phyloP scores from a whole-genome alignment of 2,113 vertebrate species.

The Heloderma charlesbogerti region DNA sequence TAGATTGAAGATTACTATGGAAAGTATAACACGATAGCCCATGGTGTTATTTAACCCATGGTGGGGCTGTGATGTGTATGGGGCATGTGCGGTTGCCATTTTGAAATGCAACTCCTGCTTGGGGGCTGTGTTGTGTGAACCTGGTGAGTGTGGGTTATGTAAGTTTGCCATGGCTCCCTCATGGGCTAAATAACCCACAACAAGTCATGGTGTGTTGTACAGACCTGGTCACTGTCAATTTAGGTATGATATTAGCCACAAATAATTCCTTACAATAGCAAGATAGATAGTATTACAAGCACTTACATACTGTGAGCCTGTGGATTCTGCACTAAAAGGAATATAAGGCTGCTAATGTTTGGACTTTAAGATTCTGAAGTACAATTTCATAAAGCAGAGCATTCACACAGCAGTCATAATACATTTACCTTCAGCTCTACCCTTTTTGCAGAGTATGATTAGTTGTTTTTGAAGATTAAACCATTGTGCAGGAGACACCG shows the following conservation, averaged over 20 bases:
- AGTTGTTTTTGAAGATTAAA: slow-evolving; percentile 56
- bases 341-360: background rate
- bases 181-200: no score
- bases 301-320: background rate
- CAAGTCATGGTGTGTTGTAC: no score
- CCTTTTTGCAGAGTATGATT: slow-evolving; percentile 74
- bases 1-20: background rate
- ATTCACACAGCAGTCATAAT: background rate
- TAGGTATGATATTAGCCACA: background rate
- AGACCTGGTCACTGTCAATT: background rate
- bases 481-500: background rate
- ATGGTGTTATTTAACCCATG: no score
- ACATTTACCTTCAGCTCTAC: slow-evolving; percentile 78
- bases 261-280: background rate
- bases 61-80: no score
- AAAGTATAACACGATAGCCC: background rate
- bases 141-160: no score
- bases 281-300: background rate
- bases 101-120: no score
- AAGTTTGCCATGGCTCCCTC: no score
- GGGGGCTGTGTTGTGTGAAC: no score
- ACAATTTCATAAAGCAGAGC: background rate
- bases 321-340: background rate
- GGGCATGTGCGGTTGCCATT: no score
- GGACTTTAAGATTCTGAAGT: background rate